Evolutionary conservation across 2,113 vertebrate genomes (phyloP).

Genomic region (Brienomyrus brachyistius): DNA sequence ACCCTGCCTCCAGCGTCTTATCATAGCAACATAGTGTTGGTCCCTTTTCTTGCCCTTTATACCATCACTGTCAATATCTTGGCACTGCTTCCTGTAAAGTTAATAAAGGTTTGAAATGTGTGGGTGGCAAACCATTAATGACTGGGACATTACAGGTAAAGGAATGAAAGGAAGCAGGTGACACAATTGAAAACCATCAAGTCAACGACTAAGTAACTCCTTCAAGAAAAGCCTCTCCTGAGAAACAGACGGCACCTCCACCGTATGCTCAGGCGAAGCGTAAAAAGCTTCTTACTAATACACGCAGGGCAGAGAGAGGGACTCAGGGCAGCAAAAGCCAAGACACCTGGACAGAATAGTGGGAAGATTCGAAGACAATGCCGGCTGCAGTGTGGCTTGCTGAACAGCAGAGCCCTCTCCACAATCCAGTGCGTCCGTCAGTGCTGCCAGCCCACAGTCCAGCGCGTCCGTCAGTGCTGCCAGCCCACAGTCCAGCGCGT

Average conservation of each 20-base stretch:
- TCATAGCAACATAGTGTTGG: not conserved
- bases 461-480: not conserved
- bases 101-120: not conserved
- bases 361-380: not conserved
- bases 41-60: not conserved
- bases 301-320: no score
- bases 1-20: not conserved
- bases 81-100: not conserved
- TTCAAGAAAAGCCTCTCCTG: not conserved
- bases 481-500: not conserved
- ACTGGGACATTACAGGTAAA: not conserved
- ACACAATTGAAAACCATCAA: not conserved
- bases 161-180: not conserved
- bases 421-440: not conserved
- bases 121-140: not conserved
- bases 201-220: not conserved
- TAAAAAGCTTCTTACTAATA: not conserved
- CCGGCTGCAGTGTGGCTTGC: no score
- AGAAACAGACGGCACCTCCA: not conserved
- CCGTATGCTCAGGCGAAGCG: no score
- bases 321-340: not conserved
- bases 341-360: not conserved
- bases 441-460: not conserved
- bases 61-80: not conserved
- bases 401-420: not conserved